These are phyloP conservation scores for Sorex araneus DNA, from an alignment of 2,113 vertebrate species.

Conservation along the genomic window DNA sequence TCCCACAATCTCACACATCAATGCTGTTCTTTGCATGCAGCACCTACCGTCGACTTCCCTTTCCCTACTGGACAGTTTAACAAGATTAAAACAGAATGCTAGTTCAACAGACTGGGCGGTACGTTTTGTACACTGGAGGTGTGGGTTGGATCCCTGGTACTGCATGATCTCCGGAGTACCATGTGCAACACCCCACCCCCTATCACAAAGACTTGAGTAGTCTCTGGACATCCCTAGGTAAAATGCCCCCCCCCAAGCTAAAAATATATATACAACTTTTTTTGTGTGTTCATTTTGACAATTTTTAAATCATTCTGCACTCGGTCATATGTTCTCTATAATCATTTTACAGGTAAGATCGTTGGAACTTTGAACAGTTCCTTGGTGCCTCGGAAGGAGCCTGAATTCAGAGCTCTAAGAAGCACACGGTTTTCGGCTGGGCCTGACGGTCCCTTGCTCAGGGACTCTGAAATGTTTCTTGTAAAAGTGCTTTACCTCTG, in stretches of 20 bases:
- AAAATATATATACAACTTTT: not conserved
- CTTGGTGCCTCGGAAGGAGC: not conserved
- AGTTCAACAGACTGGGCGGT: too few species aligned
- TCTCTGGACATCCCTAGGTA: too few species aligned
- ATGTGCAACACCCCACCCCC: too few species aligned
- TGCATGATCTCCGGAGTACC: too few species aligned
- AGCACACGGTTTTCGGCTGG: not conserved
- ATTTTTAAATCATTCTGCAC: not conserved
- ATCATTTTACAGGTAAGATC: not conserved
- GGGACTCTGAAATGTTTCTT: slow-evolving; percentile 79
- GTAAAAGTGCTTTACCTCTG: slow-evolving; percentile 88
- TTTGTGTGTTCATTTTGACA: slow-evolving; percentile 28
- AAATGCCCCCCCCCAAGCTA: too few species aligned
- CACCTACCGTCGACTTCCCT: not conserved
- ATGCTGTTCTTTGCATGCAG: too few species aligned
- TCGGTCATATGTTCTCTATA: slow-evolving; percentile 63
- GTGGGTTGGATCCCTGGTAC: too few species aligned
- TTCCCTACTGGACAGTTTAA: slow-evolving; percentile 74
- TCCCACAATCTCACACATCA: not conserved
- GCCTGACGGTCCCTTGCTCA: not conserved
- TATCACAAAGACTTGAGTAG: too few species aligned
- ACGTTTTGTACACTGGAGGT: too few species aligned
- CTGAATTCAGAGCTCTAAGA: not conserved
- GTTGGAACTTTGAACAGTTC: not conserved
- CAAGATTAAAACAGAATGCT: too few species aligned